Evolutionary conservation across 1,140 invertebrate genomes (phyloP), one percentile per base, ranked within the genome.

Genomic region (Brachionus angularis): DNA sequence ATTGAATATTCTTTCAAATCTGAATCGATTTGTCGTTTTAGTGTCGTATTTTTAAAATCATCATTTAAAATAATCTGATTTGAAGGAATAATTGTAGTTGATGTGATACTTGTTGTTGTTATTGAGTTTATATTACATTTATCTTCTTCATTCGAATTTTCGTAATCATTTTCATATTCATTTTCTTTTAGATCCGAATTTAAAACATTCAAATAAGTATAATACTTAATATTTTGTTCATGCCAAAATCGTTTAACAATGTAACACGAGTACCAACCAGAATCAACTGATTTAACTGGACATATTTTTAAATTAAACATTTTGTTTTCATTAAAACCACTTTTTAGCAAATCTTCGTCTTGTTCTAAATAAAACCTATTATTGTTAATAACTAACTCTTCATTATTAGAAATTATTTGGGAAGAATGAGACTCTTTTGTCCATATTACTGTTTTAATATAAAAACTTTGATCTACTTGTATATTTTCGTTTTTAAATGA

Each of bases 261-360:
- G 47, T 67, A 67, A 36, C 62, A 67, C 47, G 62, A 67, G 14
- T 67, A 67, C 62, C 62, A 67, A 18, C 62, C 62, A n/a, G 62
- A 33, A n/a, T 67, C 62, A 34, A n/a, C n/a, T 7, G 25, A 1
- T 46, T 21, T 16, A 67, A 67, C 42, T 10, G 42, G 62, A 47
- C 62, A 67, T 7, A 67, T 47, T 34, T 67, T 27, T 8, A 67
- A 36, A 39, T 21, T 58, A 25, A 23, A 27, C 25, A 18, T 58
- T 34, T 36, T 21, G 4, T 21, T 39, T n/a, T n/a, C n/a, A n/a
- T n/a, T n/a, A n/a, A n/a, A n/a, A n/a, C n/a, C n/a, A n/a, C n/a
- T n/a, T n/a, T n/a, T n/a, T n/a, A n/a, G n/a, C n/a, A n/a, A n/a
- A n/a, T n/a, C n/a, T n/a, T n/a, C n/a, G n/a, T n/a, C n/a, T n/a